These are phyloP conservation scores for Pogona vitticeps DNA, from an alignment of 2,113 vertebrate species.

Conservation along the genomic window DNA sequence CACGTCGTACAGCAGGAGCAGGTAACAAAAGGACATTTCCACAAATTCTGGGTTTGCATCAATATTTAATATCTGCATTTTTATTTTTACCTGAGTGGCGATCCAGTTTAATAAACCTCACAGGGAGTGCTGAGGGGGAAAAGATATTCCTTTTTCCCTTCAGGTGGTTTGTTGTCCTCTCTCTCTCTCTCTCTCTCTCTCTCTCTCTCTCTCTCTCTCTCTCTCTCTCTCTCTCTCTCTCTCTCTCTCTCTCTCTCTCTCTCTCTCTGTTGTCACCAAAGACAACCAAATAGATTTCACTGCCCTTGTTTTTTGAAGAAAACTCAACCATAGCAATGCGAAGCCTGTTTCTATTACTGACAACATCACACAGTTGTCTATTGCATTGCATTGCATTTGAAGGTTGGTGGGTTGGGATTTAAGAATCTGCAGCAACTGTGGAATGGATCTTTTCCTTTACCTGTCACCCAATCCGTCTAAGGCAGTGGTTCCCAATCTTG, in stretches of 20 bases:
- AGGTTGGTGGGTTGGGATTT: too few species aligned
- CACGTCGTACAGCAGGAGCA: not conserved
- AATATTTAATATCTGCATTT: conserved; percentile 27
- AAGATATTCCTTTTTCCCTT: conserved; percentile 17
- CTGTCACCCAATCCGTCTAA: too few species aligned
- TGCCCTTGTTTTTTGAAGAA: not conserved
- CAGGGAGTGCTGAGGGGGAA: conserved; percentile 31
- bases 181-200: not conserved
- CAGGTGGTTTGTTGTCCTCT: not conserved
- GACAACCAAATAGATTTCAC: not conserved
- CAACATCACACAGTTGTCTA: too few species aligned
- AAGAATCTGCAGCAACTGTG: too few species aligned
- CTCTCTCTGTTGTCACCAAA: not conserved
- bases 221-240: not conserved
- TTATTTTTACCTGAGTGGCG: conserved; percentile 37
- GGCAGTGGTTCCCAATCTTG: too few species aligned
- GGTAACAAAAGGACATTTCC: conserved; percentile 14
- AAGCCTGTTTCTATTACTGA: not conserved
- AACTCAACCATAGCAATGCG: not conserved
- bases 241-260: not conserved
- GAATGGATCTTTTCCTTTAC: too few species aligned
- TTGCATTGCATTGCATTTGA: too few species aligned
- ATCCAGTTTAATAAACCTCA: conserved; percentile 42
- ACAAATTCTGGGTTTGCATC: not conserved
- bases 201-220: too few species aligned